These are phyloP conservation scores for Bambusicola thoracicus DNA, from an alignment of 2,113 vertebrate genomes.

Conservation along the genomic window DNA sequence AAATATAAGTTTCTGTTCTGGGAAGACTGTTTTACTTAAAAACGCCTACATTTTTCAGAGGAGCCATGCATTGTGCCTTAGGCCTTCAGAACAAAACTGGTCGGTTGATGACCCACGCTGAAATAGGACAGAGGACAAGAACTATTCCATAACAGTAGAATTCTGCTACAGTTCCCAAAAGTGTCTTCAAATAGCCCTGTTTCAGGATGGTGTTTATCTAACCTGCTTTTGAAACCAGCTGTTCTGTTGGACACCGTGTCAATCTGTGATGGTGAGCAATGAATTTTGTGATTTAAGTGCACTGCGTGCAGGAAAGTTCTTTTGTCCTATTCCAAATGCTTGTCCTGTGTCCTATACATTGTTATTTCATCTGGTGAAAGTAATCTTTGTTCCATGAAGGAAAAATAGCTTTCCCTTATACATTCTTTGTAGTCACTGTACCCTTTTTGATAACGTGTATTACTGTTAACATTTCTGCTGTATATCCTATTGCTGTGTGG, in stretches of 20 bases:
- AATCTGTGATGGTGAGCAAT: rapidly evolving
- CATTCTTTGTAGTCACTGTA: not conserved
- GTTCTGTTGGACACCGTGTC: not conserved
- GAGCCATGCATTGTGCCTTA: not conserved
- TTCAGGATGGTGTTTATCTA: not conserved
- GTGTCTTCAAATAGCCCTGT: not conserved
- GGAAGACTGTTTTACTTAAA: not conserved
- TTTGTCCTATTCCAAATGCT: not conserved
- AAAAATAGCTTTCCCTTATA: not conserved
- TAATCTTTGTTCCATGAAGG: not conserved
- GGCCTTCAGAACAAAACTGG: not conserved
- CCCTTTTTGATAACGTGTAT: not conserved
- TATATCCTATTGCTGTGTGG: not conserved
- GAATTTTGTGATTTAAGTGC: not conserved
- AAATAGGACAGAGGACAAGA: not conserved
- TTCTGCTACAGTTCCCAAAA: not conserved
- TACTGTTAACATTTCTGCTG: not conserved
- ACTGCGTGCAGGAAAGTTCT: not conserved
- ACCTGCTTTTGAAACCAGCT: not conserved
- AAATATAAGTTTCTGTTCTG: not conserved
- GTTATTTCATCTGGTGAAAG: not conserved
- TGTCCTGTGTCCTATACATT: not conserved
- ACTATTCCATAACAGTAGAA: not conserved
- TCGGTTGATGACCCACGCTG: rapidly evolving
- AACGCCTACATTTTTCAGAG: not conserved